A percentile compares a stretch with the other conserved stretches of the same genome.
Conservation (phyloP, 1,140 invertebrate species). For the Xylocopa sonorina region DNA sequence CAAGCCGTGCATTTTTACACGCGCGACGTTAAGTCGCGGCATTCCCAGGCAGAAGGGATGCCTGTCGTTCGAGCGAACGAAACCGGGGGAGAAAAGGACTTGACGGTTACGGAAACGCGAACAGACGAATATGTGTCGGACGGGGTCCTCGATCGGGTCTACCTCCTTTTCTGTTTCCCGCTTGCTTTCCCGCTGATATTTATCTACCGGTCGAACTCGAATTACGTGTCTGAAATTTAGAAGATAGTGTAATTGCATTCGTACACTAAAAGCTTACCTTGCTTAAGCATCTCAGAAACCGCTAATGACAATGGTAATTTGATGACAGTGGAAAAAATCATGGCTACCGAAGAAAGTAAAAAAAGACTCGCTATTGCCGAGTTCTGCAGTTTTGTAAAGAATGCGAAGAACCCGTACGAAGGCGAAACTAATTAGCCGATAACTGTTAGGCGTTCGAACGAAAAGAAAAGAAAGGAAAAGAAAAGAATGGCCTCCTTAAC, state of each 20-base stretch:
- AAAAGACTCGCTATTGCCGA: background rate
- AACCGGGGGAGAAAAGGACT: background rate
- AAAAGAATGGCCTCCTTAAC: background rate
- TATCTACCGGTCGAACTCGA: no score
- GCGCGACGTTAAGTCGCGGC: conserved; percentile 48
- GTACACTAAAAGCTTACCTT: no score
- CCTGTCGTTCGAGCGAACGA: background rate
- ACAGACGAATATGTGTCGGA: no score
- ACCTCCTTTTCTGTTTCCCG: no score
- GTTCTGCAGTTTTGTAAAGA: background rate
- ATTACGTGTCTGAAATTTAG: no score
- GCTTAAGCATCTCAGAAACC: no score
- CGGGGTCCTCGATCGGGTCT: no score
- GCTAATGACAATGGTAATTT: no score
- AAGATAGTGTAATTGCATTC: no score
- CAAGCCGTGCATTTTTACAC: conserved; percentile 74
- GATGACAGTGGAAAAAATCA: no score
- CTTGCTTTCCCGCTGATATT: no score
- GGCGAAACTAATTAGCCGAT: conserved; percentile 42
- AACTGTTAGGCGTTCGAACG: background rate
- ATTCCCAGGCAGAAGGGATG: conserved; percentile 45
- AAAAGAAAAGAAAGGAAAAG: background rate
- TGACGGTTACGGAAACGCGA: background rate
- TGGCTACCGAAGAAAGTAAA: background rate
- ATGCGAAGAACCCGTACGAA: conserved; percentile 33